A percentile compares a stretch with the other conserved stretches of the same genome.
These are phyloP conservation scores for Lophura nycthemera DNA, from an alignment of 2,113 vertebrate species.

Conservation along the genomic window DNA sequence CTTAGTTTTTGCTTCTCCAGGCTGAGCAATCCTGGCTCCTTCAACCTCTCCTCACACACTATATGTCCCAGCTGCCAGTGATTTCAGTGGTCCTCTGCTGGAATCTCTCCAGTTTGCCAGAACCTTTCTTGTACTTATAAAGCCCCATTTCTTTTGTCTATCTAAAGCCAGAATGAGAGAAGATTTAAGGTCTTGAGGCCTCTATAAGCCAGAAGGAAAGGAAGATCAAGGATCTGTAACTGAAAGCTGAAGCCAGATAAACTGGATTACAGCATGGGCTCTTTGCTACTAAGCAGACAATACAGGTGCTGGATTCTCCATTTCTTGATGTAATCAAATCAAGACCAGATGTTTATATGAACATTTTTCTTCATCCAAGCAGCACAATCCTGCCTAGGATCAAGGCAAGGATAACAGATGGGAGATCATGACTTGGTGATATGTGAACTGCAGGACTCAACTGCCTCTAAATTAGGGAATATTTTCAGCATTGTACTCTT, in stretches of 20 bases:
- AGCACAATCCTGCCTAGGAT: not conserved
- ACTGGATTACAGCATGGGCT: not conserved
- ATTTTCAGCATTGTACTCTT: not conserved
- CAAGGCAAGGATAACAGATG: not conserved
- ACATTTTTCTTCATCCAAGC: not conserved
- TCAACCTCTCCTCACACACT: not conserved
- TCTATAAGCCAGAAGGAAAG: slow-evolving; percentile 11
- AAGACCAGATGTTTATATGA: slow-evolving; percentile 3
- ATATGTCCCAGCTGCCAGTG: not conserved
- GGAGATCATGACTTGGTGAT: not conserved
- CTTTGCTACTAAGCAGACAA: slow-evolving; percentile 14
- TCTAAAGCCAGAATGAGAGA: slow-evolving; percentile 14
- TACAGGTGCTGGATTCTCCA: not conserved
- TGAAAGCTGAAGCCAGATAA: slow-evolving; percentile 38
- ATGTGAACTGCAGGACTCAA: not conserved
- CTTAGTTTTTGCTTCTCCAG: not conserved
- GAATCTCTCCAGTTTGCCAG: not conserved
- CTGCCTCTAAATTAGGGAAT: not conserved
- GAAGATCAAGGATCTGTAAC: slow-evolving; percentile 14
- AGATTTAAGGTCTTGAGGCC: slow-evolving; percentile 4
- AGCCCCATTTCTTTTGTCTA: slow-evolving; percentile 19
- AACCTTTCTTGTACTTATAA: not conserved
- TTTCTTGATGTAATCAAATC: slow-evolving; percentile 7
- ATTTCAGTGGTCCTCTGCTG: not conserved
- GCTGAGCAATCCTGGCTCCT: not conserved